Evolutionary conservation across 2,797 vertebrate genomes (phyloP), one percentile per base, ranked within the genome.

Genomic region (Sebastes trivittatus): DNA sequence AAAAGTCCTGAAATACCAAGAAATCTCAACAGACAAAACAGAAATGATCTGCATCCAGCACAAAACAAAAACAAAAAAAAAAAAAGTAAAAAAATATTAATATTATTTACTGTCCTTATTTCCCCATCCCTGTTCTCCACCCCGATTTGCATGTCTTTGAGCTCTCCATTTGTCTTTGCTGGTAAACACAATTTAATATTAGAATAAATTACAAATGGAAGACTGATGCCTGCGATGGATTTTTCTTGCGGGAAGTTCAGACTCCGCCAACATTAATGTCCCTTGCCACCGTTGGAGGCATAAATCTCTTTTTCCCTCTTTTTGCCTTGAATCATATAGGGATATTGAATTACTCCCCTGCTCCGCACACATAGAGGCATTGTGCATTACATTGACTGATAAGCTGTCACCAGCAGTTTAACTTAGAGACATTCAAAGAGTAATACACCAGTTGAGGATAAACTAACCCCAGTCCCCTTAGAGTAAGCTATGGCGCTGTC

Each of bases 291-390:
- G 54, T 89, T 75, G 86, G 88, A 91, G 80, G 89, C 87, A 96
- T 96, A 95, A 96, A 96, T 95, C 93, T 96, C 91, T 89, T 94
- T 94, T 95, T 92, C 89, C 87, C 90, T 86, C 84, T 95, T 96
- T 94, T 96, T 94, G 95, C 93, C 94, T 96, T 81, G 88, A 96
- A 97, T 97, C 95, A 95, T 96, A 95, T 95, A 95, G 95, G 94
- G 96, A 96, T 96, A 97, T 97, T 96, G 96, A 96, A 97, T 97
- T 95, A 96, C 94, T 94, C 94, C 88, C 92, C 91, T 92, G 92
- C 93, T 92, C 94, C 87, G 66, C 92, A 85, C 94, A 95, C 94
- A 93, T 92, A 82, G 90, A 95, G 92, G 95, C 92, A 94, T 94
- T 95, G 91, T 96, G 95, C 93, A 95, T 97, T 96, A 96, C 93